phyloP scores from a whole-genome alignment of 2,888 invertebrate genomes.

The Allygus modestus region DNA sequence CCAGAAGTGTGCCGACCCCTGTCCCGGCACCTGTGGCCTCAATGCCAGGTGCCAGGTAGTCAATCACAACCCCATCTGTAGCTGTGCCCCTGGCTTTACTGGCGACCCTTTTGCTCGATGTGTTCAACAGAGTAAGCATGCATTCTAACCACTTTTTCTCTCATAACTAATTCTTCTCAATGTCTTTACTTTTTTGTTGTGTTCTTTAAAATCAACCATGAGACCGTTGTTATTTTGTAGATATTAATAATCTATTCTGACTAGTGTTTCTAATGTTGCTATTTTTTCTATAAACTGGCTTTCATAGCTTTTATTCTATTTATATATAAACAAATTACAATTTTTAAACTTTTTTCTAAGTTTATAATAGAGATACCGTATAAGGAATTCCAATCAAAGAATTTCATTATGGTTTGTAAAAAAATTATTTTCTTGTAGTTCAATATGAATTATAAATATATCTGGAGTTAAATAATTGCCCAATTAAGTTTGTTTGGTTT shows the following conservation, averaged over 20 bases:
- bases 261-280: too few relatives aligned
- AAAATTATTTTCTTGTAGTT: too few relatives aligned
- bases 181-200: conserved; percentile 70
- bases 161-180: background rate
- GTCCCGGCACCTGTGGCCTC: conserved; percentile 85
- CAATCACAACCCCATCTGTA: conserved; percentile 86
- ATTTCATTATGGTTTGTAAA: too few relatives aligned
- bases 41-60: conserved; percentile 88
- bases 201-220: conserved; percentile 68
- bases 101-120: conserved; percentile 81
- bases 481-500: too few relatives aligned
- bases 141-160: conserved; percentile 28
- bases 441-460: too few relatives aligned
- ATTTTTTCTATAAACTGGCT: too few relatives aligned
- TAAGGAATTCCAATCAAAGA: too few relatives aligned
- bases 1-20: conserved; percentile 88
- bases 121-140: conserved; percentile 74
- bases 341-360: too few relatives aligned
- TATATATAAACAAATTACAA: too few relatives aligned
- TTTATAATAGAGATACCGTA: too few relatives aligned
- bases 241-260: background rate
- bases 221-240: background rate
- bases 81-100: conserved; percentile 78
- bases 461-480: too few relatives aligned
- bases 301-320: too few relatives aligned